These are phyloP conservation scores for Podargus strigoides DNA, from an alignment of 2,797 vertebrate species.

Conservation along the genomic window DNA sequence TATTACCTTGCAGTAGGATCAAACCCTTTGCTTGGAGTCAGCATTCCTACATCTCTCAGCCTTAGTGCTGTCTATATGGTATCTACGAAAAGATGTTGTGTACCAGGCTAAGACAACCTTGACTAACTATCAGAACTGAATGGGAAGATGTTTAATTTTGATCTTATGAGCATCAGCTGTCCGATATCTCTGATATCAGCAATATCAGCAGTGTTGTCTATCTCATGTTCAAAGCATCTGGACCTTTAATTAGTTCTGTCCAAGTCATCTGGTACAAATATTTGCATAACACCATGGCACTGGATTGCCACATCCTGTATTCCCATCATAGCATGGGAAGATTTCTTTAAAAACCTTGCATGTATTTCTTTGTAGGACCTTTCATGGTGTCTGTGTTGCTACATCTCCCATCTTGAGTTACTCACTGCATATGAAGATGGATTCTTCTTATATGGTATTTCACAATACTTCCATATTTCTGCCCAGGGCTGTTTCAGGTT, in stretches of 20 bases:
- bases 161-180: background rate
- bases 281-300: background rate
- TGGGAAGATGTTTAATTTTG: background rate
- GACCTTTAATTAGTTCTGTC: constrained; percentile 10
- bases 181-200: constrained; percentile 32
- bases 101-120: background rate
- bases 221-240: background rate
- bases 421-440: constrained; percentile 25
- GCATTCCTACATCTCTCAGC: background rate
- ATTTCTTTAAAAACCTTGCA: background rate
- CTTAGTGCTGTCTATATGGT: background rate
- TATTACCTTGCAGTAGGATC: background rate
- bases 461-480: constrained; percentile 50
- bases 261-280: background rate
- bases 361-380: background rate
- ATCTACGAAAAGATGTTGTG: background rate
- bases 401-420: constrained; percentile 9
- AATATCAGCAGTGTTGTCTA: constrained; percentile 20
- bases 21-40: background rate
- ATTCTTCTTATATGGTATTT: constrained; percentile 30
- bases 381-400: background rate
- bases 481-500: constrained; percentile 54
- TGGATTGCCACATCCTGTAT: background rate
- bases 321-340: background rate
- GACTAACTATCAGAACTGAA: background rate